Conservation (phyloP, 2,113 vertebrate species). For the chimpanzee (Pan troglodytes) region NHGRI_mPanTro3-v2.1_pri NC_072412.2:65562501-65563000, state of each 20-base stretch:
- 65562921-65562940: not conserved
- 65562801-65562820: not conserved
- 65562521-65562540: not conserved
- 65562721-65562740: not conserved
- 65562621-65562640: not conserved
- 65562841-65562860: not conserved
- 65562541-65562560: not conserved
- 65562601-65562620: not conserved
- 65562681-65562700: not conserved
- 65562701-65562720: not conserved
- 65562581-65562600: not conserved
- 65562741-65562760: too few species aligned
- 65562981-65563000: not conserved
- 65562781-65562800: not conserved
- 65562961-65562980: not conserved
- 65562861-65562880: not conserved
- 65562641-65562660: not conserved
- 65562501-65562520: slow-evolving; percentile 17
- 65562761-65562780: not conserved
- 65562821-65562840: not conserved
- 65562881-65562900: not conserved
- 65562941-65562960: not conserved
- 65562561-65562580: not conserved
- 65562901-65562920: not conserved
- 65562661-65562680: not conserved